These are phyloP conservation scores for Myxocyprinus asiaticus DNA, from an alignment of 2,113 vertebrate species.

Conservation along the genomic window DNA sequence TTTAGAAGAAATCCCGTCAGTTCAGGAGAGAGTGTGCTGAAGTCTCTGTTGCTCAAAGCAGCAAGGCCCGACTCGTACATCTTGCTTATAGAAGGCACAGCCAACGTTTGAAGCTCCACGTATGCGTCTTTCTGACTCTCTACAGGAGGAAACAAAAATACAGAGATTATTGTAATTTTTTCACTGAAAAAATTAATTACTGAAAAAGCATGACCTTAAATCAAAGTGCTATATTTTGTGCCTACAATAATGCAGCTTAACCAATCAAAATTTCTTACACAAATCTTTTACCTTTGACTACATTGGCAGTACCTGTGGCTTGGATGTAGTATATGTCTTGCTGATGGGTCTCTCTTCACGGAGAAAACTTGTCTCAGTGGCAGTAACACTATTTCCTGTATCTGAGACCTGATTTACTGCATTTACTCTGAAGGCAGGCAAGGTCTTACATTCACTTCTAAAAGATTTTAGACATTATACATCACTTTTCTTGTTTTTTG, in stretches of 20 bases:
- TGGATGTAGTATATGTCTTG: slow-evolving; percentile 59
- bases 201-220: no score
- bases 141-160: slow-evolving; percentile 37
- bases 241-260: no score
- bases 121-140: slow-evolving; percentile 68
- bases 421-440: slow-evolving; percentile 4
- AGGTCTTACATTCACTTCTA: slow-evolving; percentile 39
- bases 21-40: slow-evolving; percentile 67
- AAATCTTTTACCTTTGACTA: no score
- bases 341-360: slow-evolving; percentile 40
- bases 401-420: background rate
- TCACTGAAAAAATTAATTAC: background rate
- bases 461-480: slow-evolving; percentile 12
- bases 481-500: no score
- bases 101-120: slow-evolving; percentile 62
- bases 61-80: slow-evolving; percentile 61
- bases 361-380: slow-evolving; percentile 42
- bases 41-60: slow-evolving; percentile 56
- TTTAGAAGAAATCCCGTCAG: slow-evolving; percentile 70
- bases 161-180: background rate
- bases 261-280: no score
- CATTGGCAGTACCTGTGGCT: slow-evolving; percentile 58
- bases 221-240: no score
- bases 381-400: slow-evolving; percentile 12
- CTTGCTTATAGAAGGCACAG: slow-evolving; percentile 56